These are phyloP conservation scores for Plusia festucae DNA, from an alignment of 2,888 invertebrate species.

Conservation along the genomic window DNA sequence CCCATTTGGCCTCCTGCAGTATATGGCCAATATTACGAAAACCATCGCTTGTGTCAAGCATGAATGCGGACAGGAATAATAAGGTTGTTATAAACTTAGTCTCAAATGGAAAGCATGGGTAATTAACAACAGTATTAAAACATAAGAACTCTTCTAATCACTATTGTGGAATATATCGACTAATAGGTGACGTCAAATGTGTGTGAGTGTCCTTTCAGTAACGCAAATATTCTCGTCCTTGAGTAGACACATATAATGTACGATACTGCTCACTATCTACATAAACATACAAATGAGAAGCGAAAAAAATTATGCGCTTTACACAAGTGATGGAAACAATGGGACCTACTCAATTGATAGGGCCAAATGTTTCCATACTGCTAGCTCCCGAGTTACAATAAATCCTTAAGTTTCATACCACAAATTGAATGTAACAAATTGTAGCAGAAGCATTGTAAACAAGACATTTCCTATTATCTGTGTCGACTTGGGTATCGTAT, in stretches of 20 bases:
- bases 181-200: slow-evolving; percentile 45
- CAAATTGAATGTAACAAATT: slow-evolving; percentile 5
- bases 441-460: neutral
- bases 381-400: slow-evolving; percentile 36
- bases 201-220: slow-evolving; percentile 27
- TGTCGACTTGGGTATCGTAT: neutral
- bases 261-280: slow-evolving; percentile 41
- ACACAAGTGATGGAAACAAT: slow-evolving; percentile 70
- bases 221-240: slow-evolving; percentile 24
- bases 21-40: slow-evolving; percentile 71
- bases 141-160: slow-evolving; percentile 13
- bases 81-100: slow-evolving; percentile 23
- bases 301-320: slow-evolving; percentile 55
- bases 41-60: slow-evolving; percentile 72
- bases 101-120: slow-evolving; percentile 22
- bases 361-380: slow-evolving; percentile 68
- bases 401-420: slow-evolving; percentile 30
- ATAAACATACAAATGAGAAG: slow-evolving; percentile 46
- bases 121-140: slow-evolving; percentile 26
- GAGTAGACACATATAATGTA: slow-evolving; percentile 36
- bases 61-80: slow-evolving; percentile 45
- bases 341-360: slow-evolving; percentile 49
- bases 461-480: neutral
- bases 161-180: slow-evolving; percentile 14
- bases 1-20: slow-evolving; percentile 88